Evolutionary conservation across 2,113 vertebrate species (phyloP).

Genomic region (Galbula dea): DNA sequence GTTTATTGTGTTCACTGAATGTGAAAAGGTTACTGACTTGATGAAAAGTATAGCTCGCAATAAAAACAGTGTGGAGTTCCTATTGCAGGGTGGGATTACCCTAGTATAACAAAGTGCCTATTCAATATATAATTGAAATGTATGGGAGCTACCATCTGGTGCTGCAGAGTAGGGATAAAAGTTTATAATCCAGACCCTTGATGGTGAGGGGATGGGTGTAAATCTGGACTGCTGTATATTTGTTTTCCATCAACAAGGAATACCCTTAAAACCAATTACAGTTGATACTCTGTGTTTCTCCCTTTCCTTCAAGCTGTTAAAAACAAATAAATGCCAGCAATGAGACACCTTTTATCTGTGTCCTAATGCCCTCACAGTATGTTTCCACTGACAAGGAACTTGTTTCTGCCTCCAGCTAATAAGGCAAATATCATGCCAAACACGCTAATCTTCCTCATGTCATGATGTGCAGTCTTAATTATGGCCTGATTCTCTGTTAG

Average conservation of each 20-base stretch:
- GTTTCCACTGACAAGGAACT: slow-evolving; percentile 25
- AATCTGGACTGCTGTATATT: slow-evolving; percentile 7
- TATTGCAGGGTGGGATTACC: slow-evolving; percentile 32
- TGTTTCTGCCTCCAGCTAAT: slow-evolving; percentile 51
- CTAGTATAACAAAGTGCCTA: slow-evolving; percentile 54
- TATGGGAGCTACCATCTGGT: slow-evolving; percentile 59
- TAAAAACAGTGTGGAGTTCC: slow-evolving; percentile 36
- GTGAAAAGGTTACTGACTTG: slow-evolving; percentile 45
- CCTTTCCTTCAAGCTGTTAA: slow-evolving; percentile 19
- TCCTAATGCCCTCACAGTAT: slow-evolving; percentile 25
- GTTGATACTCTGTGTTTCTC: not conserved
- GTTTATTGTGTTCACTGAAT: slow-evolving; percentile 18
- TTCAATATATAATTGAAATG: slow-evolving; percentile 65
- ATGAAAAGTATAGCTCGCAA: slow-evolving; percentile 13
- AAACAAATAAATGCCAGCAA: slow-evolving; percentile 13
- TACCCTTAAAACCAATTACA: not conserved
- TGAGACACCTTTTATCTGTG: slow-evolving; percentile 24
- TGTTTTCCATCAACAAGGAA: not conserved
- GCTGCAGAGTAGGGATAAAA: slow-evolving; percentile 38
- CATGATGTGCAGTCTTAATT: slow-evolving; percentile 35
- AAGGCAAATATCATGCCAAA: slow-evolving; percentile 19
- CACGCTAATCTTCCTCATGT: slow-evolving; percentile 32
- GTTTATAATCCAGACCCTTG: slow-evolving; percentile 48
- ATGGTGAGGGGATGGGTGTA: slow-evolving; percentile 15
- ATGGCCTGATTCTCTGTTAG: not conserved